Percentiles rank a stretch among this genome's conserved stretches.
These are phyloP conservation scores for Leptogaster cylindrica DNA, from an alignment of 2,888 invertebrate species.

Conservation along the genomic window DNA sequence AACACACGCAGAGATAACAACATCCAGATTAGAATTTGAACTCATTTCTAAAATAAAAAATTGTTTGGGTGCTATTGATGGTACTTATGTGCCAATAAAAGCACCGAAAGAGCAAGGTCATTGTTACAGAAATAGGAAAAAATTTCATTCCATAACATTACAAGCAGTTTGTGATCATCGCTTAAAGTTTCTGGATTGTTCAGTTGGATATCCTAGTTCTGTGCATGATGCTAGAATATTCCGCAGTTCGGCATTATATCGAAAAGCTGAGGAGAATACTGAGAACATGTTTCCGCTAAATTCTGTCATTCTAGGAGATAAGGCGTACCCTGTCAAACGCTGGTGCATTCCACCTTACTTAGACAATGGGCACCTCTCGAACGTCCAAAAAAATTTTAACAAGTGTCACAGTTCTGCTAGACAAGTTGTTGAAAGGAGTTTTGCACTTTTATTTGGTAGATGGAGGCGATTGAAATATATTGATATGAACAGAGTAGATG, in stretches of 20 bases:
- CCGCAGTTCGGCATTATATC: no score
- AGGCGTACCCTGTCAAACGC: no score
- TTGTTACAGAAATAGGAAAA: neutral
- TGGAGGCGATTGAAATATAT: neutral
- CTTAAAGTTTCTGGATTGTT: neutral
- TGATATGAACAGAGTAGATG: neutral
- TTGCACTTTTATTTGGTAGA: conserved; percentile 2
- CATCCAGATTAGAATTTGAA: neutral
- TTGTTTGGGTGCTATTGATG: neutral
- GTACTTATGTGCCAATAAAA: neutral
- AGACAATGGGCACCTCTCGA: no score
- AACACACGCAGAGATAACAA: neutral
- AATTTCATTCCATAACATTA: conserved; percentile 4
- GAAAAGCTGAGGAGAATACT: no score
- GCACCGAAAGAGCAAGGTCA: neutral
- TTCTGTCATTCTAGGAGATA: no score
- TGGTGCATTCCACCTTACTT: no score
- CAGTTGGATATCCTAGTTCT: no score
- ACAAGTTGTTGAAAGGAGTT: conserved; percentile 13
- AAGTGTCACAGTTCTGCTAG: neutral
- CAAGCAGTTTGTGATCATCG: neutral
- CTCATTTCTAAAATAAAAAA: neutral
- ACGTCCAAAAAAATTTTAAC: no score
- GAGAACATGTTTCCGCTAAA: no score
- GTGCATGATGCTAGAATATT: no score